phyloP scores from a whole-genome alignment of 2,797 vertebrate genomes.

The Alosa sapidissima region DNA sequence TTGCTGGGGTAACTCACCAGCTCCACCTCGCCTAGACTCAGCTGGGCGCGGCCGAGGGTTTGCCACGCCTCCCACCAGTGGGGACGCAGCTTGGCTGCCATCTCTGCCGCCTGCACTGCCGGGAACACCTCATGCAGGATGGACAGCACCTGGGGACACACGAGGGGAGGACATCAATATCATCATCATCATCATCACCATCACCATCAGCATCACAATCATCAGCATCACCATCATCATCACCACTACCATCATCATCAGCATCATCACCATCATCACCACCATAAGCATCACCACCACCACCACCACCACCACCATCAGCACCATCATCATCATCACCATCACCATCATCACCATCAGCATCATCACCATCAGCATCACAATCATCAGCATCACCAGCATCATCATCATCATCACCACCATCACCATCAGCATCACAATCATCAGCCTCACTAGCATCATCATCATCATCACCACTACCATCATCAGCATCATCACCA shows the following conservation, averaged over 20 bases:
- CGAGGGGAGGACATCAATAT: background rate
- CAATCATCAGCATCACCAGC: background rate
- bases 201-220: too few species aligned
- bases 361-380: background rate
- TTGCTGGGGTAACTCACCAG: constrained; percentile 75
- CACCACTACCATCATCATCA: too few species aligned
- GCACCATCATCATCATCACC: too few species aligned
- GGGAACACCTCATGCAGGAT: constrained; percentile 90
- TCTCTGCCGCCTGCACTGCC: constrained; percentile 91
- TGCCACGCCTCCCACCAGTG: constrained; percentile 94
- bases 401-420: background rate
- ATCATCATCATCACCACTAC: background rate
- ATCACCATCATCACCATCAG: background rate
- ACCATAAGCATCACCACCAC: background rate
- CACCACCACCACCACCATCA: background rate
- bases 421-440: background rate
- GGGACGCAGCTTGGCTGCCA: constrained; percentile 85
- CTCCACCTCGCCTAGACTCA: constrained; percentile 91
- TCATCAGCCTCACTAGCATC: background rate
- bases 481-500: background rate
- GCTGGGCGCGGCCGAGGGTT: constrained; percentile 91
- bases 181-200: background rate
- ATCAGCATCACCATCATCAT: too few species aligned
- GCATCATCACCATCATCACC: background rate
- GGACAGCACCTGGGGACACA: constrained; percentile 80